Evolutionary conservation across 2,797 vertebrate species (phyloP).

Genomic region (Schizopygopsis pylzovi): DNA sequence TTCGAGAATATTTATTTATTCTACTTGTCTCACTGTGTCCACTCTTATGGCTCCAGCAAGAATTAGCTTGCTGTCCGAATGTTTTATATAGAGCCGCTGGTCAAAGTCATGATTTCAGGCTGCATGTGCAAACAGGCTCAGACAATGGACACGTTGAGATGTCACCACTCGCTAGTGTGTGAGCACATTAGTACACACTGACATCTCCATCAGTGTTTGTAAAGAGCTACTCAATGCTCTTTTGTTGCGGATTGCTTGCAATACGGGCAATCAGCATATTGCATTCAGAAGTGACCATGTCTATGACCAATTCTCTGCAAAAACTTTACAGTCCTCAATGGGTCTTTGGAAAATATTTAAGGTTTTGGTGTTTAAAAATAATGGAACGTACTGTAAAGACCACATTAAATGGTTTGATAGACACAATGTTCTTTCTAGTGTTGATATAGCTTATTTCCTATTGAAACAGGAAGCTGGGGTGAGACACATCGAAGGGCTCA

Average conservation of each 20-base stretch:
- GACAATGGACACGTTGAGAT: constrained; percentile 54
- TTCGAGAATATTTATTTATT: constrained; percentile 57
- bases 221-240: constrained; percentile 1
- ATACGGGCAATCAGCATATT: background rate
- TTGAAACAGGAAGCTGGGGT: background rate
- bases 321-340: too few species aligned
- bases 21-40: constrained; percentile 24
- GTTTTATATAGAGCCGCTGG: background rate
- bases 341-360: background rate
- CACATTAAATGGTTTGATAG: background rate
- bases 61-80: constrained; percentile 45
- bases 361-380: background rate
- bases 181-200: constrained; percentile 15
- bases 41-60: constrained; percentile 27
- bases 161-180: background rate
- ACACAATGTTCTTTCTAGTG: background rate
- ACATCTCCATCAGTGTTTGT: background rate
- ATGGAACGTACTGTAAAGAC: background rate
- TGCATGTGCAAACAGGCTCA: constrained; percentile 18
- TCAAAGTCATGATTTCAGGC: constrained; percentile 22
- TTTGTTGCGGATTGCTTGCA: constrained; percentile 12
- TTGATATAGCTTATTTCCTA: background rate
- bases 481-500: background rate
- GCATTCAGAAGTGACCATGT: constrained; percentile 38
- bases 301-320: too few species aligned